Evolutionary conservation across 2,113 vertebrate species (phyloP).

Genomic region (Canis aureus): DNA sequence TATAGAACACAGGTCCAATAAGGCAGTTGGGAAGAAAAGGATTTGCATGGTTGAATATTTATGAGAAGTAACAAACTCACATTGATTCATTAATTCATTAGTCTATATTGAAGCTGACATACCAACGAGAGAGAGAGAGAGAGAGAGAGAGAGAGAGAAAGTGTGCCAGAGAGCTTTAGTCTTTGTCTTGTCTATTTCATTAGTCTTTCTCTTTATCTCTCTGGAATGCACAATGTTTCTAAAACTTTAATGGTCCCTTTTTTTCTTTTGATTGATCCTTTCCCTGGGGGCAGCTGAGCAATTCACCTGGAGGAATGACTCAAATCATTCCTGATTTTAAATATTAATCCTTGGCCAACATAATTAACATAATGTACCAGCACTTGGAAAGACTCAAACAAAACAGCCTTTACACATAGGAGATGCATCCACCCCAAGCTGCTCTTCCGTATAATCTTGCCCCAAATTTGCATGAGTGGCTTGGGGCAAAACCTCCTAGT

Average conservation of each 20-base stretch:
- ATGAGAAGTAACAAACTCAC: not conserved
- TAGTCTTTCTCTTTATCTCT: constrained; percentile 32
- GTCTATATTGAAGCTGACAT: not conserved
- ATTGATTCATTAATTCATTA: not conserved
- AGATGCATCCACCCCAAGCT: not conserved
- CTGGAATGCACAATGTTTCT: not conserved
- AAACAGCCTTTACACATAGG: not conserved
- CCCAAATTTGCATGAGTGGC: not conserved
- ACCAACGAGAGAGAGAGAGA: not conserved
- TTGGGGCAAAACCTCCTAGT: not conserved
- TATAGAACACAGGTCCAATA: constrained; percentile 21
- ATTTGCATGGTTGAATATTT: constrained; percentile 33
- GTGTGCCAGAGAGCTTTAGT: not conserved
- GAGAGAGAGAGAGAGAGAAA: not conserved
- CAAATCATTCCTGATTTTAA: constrained; percentile 57
- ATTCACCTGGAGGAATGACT: constrained; percentile 27
- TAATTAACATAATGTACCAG: constrained; percentile 13
- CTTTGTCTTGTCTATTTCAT: not conserved
- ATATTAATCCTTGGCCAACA: constrained; percentile 55
- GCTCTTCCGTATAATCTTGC: not conserved
- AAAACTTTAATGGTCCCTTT: constrained; percentile 4
- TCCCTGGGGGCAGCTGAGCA: constrained; percentile 21
- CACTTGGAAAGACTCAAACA: constrained; percentile 14
- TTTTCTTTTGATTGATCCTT: not conserved
- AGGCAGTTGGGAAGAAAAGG: not conserved